Percentiles rank a stretch among this genome's conserved stretches.
These are phyloP conservation scores for Anarrhichthys ocellatus DNA, from an alignment of 2,113 vertebrate species.

Conservation along the genomic window DNA sequence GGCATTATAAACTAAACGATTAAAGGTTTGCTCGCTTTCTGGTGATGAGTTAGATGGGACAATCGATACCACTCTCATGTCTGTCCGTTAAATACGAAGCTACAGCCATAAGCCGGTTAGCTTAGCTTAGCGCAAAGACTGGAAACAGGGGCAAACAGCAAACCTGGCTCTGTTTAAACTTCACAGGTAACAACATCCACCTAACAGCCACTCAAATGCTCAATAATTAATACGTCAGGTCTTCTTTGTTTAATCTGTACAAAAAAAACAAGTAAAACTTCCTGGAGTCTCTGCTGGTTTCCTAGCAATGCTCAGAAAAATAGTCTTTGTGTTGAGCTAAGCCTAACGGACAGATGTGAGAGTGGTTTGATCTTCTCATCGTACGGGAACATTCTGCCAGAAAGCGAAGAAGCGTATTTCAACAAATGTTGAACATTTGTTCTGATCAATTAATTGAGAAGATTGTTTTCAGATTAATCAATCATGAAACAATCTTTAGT, in stretches of 20 bases:
- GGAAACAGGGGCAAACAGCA: not conserved
- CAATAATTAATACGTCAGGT: not conserved
- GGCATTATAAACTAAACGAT: not conserved
- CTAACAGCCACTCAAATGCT: not conserved
- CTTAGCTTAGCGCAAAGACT: not conserved
- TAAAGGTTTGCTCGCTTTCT: not conserved
- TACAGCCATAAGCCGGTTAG: not conserved
- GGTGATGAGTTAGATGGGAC: not conserved
- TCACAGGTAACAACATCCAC: not conserved
- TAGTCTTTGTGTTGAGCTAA: not conserved
- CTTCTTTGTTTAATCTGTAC: not conserved
- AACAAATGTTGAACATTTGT: not conserved
- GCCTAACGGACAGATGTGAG: not conserved
- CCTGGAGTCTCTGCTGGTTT: not conserved
- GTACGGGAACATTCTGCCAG: not conserved
- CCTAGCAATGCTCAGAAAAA: not conserved
- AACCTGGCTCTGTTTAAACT: not conserved
- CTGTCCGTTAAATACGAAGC: not conserved
- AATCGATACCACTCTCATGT: not conserved
- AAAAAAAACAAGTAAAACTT: not conserved
- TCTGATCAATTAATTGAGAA: not conserved
- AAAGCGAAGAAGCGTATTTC: not conserved
- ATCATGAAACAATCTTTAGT: not conserved
- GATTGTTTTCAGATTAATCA: not conserved
- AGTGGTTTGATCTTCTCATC: not conserved